Evolutionary conservation across 2,797 vertebrate species (phyloP).

Genomic region (Onychomys torridus): DNA sequence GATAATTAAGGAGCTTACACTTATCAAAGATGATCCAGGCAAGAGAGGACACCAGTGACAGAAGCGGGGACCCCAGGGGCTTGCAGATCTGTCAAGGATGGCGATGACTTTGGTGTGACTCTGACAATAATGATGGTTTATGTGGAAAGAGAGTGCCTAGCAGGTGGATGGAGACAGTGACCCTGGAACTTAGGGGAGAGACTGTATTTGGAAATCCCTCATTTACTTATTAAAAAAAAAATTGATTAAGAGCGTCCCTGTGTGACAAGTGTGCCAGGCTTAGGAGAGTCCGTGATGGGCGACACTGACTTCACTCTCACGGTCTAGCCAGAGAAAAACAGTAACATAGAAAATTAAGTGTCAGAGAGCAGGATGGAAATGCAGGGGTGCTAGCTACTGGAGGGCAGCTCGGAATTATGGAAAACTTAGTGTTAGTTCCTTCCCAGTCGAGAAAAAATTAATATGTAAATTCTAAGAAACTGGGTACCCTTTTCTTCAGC

Average conservation of each 20-base stretch:
- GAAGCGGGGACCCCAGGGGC: neutral
- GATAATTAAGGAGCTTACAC: constrained; percentile 29
- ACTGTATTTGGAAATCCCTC: neutral
- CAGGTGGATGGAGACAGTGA: neutral
- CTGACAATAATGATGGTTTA: neutral
- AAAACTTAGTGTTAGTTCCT: neutral
- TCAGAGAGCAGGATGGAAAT: neutral
- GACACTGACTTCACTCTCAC: neutral
- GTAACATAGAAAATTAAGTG: neutral
- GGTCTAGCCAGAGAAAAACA: neutral
- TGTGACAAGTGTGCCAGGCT: neutral
- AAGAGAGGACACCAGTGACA: neutral
- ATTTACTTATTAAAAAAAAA: neutral
- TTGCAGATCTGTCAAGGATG: neutral
- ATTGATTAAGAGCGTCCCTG: neutral
- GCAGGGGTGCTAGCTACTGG: neutral
- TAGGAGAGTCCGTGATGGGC: neutral
- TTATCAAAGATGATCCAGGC: constrained; percentile 20
- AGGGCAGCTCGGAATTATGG: neutral
- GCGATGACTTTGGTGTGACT: constrained; percentile 11
- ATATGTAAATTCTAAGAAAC: neutral
- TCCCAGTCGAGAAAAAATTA: neutral
- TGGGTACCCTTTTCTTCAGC: neutral
- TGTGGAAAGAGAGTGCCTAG: neutral
- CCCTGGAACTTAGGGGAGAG: neutral